phyloP scores from a whole-genome alignment of 2,888 invertebrate genomes.

The Steinernema hermaphroditum region DNA sequence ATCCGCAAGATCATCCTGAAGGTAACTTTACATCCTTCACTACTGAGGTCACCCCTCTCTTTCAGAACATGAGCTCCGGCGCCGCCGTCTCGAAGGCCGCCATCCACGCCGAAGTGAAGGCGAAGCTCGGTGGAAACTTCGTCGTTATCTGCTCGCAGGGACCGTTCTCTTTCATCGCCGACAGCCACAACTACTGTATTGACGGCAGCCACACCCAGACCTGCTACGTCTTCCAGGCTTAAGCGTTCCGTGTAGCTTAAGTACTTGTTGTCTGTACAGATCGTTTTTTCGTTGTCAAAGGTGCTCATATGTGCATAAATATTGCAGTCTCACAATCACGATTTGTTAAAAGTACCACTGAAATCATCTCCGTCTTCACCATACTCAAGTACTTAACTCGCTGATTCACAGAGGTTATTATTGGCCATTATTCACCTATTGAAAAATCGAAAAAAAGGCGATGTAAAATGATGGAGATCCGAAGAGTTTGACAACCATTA shows the following conservation, averaged over 20 bases:
- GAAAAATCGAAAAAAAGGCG: no score
- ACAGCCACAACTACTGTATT: slow-evolving; percentile 49
- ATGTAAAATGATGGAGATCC: no score
- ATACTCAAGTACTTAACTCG: no score
- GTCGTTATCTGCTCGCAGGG: slow-evolving; percentile 54
- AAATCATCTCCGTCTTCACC: no score
- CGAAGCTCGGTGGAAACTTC: slow-evolving; percentile 50
- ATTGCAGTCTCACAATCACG: no score
- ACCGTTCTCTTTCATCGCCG: slow-evolving; percentile 51
- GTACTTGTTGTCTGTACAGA: slow-evolving; percentile 14
- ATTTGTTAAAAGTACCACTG: no score
- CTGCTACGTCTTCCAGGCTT: slow-evolving; percentile 44
- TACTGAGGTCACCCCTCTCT: background rate
- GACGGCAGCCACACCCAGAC: slow-evolving; percentile 43
- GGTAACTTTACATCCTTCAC: slow-evolving; percentile 32
- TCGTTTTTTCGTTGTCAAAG: no score
- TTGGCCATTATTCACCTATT: no score
- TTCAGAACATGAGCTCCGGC: slow-evolving; percentile 46
- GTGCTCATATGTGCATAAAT: no score
- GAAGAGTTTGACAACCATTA: no score
- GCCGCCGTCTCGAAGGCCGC: slow-evolving; percentile 48
- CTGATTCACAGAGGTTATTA: no score
- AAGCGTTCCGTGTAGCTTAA: slow-evolving; percentile 19
- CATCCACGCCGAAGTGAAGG: slow-evolving; percentile 50
- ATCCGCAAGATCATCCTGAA: slow-evolving; percentile 52